Percentiles rank a stretch among this genome's conserved stretches.
Evolutionary conservation across 2,888 invertebrate genomes (phyloP).

Genomic region (Scelioninae gen. 1): DNA sequence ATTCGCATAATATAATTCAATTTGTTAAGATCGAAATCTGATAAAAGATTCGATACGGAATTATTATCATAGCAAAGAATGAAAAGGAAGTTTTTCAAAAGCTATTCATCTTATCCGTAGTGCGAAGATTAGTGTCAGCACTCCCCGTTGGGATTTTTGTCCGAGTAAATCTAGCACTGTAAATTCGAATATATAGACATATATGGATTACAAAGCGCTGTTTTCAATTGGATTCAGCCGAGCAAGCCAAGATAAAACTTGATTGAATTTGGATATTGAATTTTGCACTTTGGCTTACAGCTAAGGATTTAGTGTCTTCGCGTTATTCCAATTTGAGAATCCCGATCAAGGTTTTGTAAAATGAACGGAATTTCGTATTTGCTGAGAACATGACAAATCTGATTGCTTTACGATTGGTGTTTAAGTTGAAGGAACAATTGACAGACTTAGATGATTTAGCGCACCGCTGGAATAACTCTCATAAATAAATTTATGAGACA

Average conservation of each 20-base stretch:
- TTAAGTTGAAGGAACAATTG: slow-evolving; percentile 18
- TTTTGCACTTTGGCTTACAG: slow-evolving; percentile 66
- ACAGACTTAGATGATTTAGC: slow-evolving; percentile 13
- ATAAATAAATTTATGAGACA: too few relatives aligned
- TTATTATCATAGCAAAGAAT: slow-evolving; percentile 56
- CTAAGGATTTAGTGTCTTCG: slow-evolving; percentile 63
- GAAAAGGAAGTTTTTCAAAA: slow-evolving; percentile 57
- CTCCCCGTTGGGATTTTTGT: slow-evolving; percentile 61
- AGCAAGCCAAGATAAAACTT: slow-evolving; percentile 67
- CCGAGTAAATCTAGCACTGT: slow-evolving; percentile 60
- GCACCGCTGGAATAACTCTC: not conserved
- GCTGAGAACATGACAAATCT: slow-evolving; percentile 48
- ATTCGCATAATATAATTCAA: slow-evolving; percentile 51
- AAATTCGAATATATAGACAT: slow-evolving; percentile 68
- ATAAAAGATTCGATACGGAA: slow-evolving; percentile 54
- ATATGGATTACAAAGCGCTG: slow-evolving; percentile 66
- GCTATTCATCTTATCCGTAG: slow-evolving; percentile 63
- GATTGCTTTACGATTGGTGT: slow-evolving; percentile 39
- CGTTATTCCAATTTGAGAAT: slow-evolving; percentile 59
- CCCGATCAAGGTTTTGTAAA: slow-evolving; percentile 57
- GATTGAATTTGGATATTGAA: slow-evolving; percentile 70
- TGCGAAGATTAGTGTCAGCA: slow-evolving; percentile 69
- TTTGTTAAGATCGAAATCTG: slow-evolving; percentile 53
- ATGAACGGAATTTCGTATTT: slow-evolving; percentile 56
- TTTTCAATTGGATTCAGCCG: slow-evolving; percentile 68